Evolutionary conservation across 2,113 vertebrate genomes (phyloP).

Genomic region (Catharus fuscescens): DNA sequence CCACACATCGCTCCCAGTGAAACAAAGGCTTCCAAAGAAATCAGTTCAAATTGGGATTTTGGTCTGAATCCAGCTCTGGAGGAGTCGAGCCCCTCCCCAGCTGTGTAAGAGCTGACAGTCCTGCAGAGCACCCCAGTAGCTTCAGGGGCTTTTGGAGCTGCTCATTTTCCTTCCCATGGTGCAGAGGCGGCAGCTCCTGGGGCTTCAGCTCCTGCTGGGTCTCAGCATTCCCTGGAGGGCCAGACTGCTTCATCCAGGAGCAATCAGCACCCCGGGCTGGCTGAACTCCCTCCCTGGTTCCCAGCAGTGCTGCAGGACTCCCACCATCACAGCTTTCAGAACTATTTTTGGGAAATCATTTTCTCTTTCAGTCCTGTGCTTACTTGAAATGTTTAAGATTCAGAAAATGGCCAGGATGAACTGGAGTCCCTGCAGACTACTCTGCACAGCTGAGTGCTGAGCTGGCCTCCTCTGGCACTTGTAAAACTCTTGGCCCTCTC

Average conservation of each 20-base stretch:
- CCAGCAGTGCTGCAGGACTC: neutral
- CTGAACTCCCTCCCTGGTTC: neutral
- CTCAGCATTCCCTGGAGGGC: neutral
- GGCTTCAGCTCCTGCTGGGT: neutral
- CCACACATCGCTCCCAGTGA: neutral
- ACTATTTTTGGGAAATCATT: neutral
- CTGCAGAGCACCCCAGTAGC: neutral
- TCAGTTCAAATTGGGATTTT: neutral
- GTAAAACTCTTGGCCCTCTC: neutral
- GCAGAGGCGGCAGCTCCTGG: fast-evolving
- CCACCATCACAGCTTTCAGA: neutral
- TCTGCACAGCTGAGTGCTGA: neutral
- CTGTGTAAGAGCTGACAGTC: neutral
- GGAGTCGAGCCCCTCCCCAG: neutral
- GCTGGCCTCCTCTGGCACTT: neutral
- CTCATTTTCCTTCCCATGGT: fast-evolving
- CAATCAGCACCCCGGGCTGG: fast-evolving
- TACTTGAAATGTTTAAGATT: neutral
- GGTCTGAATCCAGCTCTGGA: neutral
- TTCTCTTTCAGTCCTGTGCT: neutral
- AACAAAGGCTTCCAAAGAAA: neutral
- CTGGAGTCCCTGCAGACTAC: neutral
- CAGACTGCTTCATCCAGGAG: neutral
- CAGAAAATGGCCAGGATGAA: neutral
- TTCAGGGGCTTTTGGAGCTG: neutral